phyloP scores from a whole-genome alignment of 2,888 invertebrate species.

The Megalurothrips usitatus region DNA sequence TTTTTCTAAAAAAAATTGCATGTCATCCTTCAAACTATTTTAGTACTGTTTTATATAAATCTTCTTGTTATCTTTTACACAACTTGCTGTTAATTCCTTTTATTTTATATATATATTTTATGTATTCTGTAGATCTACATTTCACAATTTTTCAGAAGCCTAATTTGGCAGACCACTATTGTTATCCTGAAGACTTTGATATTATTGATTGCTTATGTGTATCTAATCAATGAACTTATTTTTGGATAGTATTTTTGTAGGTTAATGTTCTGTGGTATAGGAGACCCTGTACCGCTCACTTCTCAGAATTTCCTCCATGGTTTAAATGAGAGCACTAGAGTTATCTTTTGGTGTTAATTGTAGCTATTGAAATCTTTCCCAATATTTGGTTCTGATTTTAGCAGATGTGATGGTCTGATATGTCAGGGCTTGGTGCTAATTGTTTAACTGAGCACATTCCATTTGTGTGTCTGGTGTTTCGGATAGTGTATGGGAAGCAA shows the following conservation, averaged over 20 bases:
- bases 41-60: neutral
- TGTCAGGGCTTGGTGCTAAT: no score
- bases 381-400: no score
- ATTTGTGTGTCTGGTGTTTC: no score
- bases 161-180: neutral
- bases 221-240: neutral
- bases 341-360: no score
- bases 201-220: neutral
- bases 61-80: neutral
- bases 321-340: no score
- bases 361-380: no score
- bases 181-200: neutral
- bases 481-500: no score
- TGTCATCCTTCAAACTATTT: neutral
- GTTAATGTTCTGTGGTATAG: no score
- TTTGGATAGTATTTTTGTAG: neutral
- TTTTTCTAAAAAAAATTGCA: neutral
- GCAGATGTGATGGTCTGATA: no score
- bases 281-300: no score
- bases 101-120: neutral
- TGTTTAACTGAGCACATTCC: no score
- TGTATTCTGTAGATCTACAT: neutral
- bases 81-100: neutral
- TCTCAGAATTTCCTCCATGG: no score
- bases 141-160: neutral